Percentiles rank a stretch among this genome's conserved stretches.
Evolutionary conservation across 2,888 invertebrate genomes (phyloP).

Genomic region (Melinaea marsaeus): DNA sequence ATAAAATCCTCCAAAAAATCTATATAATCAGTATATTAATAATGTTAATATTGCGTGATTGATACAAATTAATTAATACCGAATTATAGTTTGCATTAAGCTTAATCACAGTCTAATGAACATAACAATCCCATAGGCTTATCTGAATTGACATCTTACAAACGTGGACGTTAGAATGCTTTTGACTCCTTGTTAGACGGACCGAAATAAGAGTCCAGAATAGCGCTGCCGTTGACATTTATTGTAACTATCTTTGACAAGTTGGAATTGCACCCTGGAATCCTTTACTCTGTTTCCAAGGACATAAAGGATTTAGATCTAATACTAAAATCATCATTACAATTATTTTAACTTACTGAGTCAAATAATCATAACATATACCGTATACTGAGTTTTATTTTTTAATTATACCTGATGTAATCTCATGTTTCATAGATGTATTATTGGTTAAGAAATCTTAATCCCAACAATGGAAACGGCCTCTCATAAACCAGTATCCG

Average conservation of each 20-base stretch:
- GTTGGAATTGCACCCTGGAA: conserved; percentile 41
- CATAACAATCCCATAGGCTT: conserved; percentile 33
- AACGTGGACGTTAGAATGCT: conserved; percentile 28
- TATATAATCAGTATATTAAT: too few relatives aligned
- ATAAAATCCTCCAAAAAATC: too few relatives aligned
- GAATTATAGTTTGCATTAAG: conserved; percentile 2
- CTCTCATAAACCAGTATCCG: conserved; percentile 47
- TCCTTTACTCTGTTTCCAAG: conserved; percentile 43
- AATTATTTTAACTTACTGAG: too few relatives aligned
- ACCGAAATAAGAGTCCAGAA: conserved; percentile 48
- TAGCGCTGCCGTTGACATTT: conserved; percentile 57
- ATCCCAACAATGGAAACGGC: conserved; percentile 41
- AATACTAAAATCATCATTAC: too few relatives aligned
- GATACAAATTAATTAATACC: background rate
- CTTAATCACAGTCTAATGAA: conserved; percentile 37
- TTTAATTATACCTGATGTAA: conserved; percentile 10
- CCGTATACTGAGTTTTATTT: too few relatives aligned
- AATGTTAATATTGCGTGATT: too few relatives aligned
- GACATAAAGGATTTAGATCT: background rate
- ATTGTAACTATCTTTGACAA: conserved; percentile 56
- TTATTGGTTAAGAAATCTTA: conserved; percentile 9
- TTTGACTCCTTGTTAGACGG: conserved; percentile 46
- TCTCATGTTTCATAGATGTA: conserved; percentile 5
- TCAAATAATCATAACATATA: too few relatives aligned
- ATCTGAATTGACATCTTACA: conserved; percentile 36